Base-by-base conservation (phyloP, 2,797 vertebrate genomes). In the Gymnothorax javanicus region DNA sequence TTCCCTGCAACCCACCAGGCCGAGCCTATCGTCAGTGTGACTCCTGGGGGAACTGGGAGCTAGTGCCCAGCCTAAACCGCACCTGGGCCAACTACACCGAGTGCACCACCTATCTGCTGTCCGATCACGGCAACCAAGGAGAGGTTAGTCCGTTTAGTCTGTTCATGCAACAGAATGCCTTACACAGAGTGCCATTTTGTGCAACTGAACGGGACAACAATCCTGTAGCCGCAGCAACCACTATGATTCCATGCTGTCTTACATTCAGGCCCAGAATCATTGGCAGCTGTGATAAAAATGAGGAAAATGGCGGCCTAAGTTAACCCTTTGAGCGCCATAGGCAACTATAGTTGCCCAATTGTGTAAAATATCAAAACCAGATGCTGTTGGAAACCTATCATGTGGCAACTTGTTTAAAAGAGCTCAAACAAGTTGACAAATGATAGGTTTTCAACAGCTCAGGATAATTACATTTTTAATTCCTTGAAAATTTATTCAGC, bases 1-100 rank as follows among this genome's bases (percentile, higher is more conserved):
- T 75, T 9, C 59, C 7, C 27, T 81, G 0, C 3, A 69, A 0
- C 52, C 85, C 64, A 77, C 59, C 91, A 98, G 98, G 98, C 56
- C 94, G 89, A 0, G 97, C 97, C 56, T 97, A 98, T 91, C 95
- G 98, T 85, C 95, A 93, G 89, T 98, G 98, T 91, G 96, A 97
- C 0, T 79, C 90, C 0, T 90, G 91, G 0, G 97, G 97, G 15
- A 95, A 87, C 84, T 98, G 98, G 98, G 96, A 97, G 88, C 89
- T 96, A 92, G 97, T 96, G 11, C 88, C 94, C 69, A 95, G 94
- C 85, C 90, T 95, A 90, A 98, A 98, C 94, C 96, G 96, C 87
- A 98, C 98, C 7, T 98, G 98, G 98, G 98, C 97, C 43, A 98
- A 98, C 90, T 98, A 98, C 94, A 96, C 95, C 0, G 98, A 98